Conservation (phyloP, 2,888 invertebrate genomes). For the Ophion obscuratus region DNA sequence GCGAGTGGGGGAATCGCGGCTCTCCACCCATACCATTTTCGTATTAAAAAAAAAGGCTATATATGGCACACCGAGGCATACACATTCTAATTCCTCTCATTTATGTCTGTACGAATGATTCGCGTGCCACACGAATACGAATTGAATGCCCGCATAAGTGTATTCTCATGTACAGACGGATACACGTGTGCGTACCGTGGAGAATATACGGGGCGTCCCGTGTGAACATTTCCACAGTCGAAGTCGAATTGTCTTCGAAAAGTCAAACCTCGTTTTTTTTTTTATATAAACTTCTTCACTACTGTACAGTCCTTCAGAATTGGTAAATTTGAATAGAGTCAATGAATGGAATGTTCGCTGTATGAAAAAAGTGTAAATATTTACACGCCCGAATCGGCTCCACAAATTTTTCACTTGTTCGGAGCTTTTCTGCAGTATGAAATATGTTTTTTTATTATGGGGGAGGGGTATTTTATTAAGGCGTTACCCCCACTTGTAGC, state of each 20-base stretch:
- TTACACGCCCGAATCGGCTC: no score
- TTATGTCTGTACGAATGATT: constrained; percentile 4
- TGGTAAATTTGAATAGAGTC: no score
- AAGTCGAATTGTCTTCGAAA: not conserved
- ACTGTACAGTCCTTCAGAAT: no score
- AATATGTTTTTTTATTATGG: no score
- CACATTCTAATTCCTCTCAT: not conserved
- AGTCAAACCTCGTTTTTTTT: no score
- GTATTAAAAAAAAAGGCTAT: not conserved
- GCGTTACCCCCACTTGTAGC: no score
- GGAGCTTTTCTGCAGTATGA: no score
- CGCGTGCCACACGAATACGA: constrained; percentile 1
- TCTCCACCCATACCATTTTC: constrained; percentile 9
- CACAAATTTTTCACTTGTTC: no score
- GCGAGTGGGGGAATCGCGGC: constrained; percentile 12
- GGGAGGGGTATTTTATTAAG: no score
- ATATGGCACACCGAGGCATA: not conserved
- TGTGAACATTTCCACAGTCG: not conserved
- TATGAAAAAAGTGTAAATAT: no score
- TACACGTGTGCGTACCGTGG: not conserved
- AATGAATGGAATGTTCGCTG: no score
- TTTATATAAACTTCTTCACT: no score
- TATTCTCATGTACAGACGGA: not conserved
- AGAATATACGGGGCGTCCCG: not conserved
- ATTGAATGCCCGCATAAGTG: not conserved